Evolutionary conservation across 2,888 invertebrate genomes (phyloP), one percentile per base, ranked within the genome.

Genomic region (Dicyrtoma fusca): DNA sequence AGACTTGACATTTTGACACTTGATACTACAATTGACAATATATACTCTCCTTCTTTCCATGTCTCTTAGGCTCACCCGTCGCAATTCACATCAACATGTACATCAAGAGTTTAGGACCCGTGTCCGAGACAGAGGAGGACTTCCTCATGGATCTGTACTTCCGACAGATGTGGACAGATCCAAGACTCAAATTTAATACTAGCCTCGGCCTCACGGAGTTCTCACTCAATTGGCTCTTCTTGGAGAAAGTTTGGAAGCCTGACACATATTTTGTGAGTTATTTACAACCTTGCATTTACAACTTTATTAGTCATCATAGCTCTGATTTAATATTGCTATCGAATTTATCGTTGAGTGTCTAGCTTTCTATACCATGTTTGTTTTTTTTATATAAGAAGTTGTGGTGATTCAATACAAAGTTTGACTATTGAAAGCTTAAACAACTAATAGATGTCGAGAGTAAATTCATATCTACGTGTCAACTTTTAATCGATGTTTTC

Each of bases 211-310:
- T 80, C 25, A 79, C 82, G 3, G 83, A 83, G 74, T 83, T 87
- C 57, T 85, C 86, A 0, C 83, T 87, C 80, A 86, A 86, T 57
- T 86, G 87, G 83, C 84, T 85, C 42, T 86, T 87, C 81, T 81
- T 88, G 71, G 85, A 87, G 75, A 84, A 85, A 76, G 86, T 88
- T 14, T 88, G 88, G 88, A 87, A 86, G 76, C 88, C 88, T 0
- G 87, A 87, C 81, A 87, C 87, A 0, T 87, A 84, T 79, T 85
- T 87, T 81, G 82, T 85, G 74, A 87, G 87, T 78, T 87, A 86
- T 1, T 85, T 85, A 75, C 83, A 84, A 44, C 86, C 87, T 1
- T 85, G 87, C 76, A 83, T 87, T 21, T 87, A 87, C 34, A 34
- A 34, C 34, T 34, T 8, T 34, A 8, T 34, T 8, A 34, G 8